Percentiles rank a stretch among this genome's conserved stretches.
phyloP scores from a whole-genome alignment of 2,113 vertebrate genomes.

The Coryphaenoides rupestris region DNA sequence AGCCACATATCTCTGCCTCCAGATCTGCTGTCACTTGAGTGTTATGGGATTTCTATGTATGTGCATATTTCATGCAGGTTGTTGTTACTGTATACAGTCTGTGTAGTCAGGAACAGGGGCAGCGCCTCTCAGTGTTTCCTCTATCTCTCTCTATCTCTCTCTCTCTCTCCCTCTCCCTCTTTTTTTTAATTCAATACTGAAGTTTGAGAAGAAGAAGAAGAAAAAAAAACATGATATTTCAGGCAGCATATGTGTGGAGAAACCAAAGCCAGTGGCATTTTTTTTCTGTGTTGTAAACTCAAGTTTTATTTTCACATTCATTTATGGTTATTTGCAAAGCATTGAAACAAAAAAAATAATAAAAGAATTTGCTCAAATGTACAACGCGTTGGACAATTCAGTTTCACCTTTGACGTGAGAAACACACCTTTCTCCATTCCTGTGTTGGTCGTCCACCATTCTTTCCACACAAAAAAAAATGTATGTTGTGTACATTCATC shows the following conservation, averaged over 20 bases:
- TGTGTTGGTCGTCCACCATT: not conserved
- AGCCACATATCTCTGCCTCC: constrained; percentile 71
- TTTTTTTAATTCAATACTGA: constrained; percentile 63
- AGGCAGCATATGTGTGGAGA: constrained; percentile 81
- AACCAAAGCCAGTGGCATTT: constrained; percentile 76
- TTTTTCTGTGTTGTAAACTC: constrained; percentile 67
- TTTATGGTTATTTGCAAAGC: constrained; percentile 67
- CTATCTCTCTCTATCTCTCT: constrained; percentile 4
- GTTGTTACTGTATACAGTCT: constrained; percentile 87
- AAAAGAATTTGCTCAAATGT: constrained; percentile 70
- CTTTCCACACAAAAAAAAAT: no score
- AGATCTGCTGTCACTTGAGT: constrained; percentile 79
- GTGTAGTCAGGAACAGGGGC: constrained; percentile 81
- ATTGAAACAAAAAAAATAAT: constrained; percentile 67
- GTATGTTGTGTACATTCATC: no score
- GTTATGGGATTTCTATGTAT: constrained; percentile 73
- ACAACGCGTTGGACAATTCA: constrained; percentile 66
- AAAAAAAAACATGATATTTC: constrained; percentile 66
- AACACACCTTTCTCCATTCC: constrained; percentile 8
- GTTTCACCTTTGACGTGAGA: constrained; percentile 31
- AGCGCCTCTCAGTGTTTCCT: constrained; percentile 80
- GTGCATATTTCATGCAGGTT: constrained; percentile 74
- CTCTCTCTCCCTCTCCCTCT: constrained; percentile 35
- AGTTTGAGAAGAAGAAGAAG: constrained; percentile 53
- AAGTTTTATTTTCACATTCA: constrained; percentile 69